phyloP scores from a whole-genome alignment of 1,140 invertebrate species.

The Sitophilus oryzae region DNA sequence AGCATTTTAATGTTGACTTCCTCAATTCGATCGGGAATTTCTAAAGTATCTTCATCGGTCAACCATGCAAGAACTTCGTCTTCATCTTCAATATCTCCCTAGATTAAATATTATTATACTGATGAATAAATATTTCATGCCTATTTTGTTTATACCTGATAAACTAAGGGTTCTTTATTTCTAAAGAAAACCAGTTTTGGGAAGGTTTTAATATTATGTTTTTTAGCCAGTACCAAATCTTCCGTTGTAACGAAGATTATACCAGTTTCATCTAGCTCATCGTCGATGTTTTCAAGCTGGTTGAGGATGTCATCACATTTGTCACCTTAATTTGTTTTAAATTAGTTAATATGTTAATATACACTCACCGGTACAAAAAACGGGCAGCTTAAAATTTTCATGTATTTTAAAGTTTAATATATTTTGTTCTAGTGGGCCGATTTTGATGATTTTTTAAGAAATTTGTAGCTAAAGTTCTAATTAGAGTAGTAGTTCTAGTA shows the following conservation, averaged over 20 bases:
- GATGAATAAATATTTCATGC: too few relatives aligned
- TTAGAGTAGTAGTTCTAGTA: too few relatives aligned
- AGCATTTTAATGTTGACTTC: conserved; percentile 89
- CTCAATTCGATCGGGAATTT: conserved; percentile 89
- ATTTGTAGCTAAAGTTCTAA: too few relatives aligned
- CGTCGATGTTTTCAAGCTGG: conserved; percentile 88
- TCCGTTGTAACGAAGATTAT: conserved; percentile 92
- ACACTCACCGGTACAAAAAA: too few relatives aligned
- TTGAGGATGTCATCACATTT: conserved; percentile 77
- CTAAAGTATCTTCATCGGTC: conserved; percentile 84
- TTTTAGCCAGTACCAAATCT: conserved; percentile 73
- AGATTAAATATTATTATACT: too few relatives aligned
- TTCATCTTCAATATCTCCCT: conserved; percentile 82
- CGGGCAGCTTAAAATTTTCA: too few relatives aligned
- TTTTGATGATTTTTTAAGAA: too few relatives aligned
- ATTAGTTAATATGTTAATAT: too few relatives aligned
- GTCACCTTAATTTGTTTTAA: too few relatives aligned
- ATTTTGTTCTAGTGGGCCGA: too few relatives aligned
- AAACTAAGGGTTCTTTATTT: conserved; percentile 76
- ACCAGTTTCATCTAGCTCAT: conserved; percentile 87
- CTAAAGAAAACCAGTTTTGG: conserved; percentile 85
- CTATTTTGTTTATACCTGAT: conserved; percentile 9
- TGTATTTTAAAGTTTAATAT: too few relatives aligned
- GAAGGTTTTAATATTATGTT: conserved; percentile 77
- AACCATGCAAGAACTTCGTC: conserved; percentile 87